Evolutionary conservation across 2,888 invertebrate species (phyloP), one percentile per base, ranked within the genome.

Genomic region (Phaedon cochleariae): DNA sequence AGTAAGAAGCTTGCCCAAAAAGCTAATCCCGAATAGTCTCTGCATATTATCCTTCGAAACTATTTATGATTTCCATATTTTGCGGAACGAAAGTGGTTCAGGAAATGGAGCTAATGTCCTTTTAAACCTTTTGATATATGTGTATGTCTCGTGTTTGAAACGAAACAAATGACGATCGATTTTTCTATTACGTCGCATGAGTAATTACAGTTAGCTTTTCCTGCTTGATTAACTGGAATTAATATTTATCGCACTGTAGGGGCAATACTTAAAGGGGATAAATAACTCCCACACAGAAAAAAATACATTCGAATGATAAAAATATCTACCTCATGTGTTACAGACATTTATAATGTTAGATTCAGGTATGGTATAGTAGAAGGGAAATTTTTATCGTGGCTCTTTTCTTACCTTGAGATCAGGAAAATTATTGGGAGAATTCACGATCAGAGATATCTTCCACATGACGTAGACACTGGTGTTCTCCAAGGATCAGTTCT

Each of bases 161-260:
- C 29, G 12, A 34, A 58, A 61, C 61, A 65, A 59, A 59, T 41
- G 18, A 59, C 21, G 45, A 67, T 63, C 58, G 67, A 63, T 60
- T 64, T 64, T 64, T 49, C 52, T 49, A 60, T 64, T 34, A 58
- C 63, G 45, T 64, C 59, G 62, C 64, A 69, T 69, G 69, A 66
- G 46, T 66, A 64, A 68, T 68, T 59, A 29, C 46, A 51, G 45
- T 55, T 48, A 61, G 54, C 48, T 22, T 9, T 53, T 34, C 49
- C 21, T 17, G 51, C 31, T 64, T 61, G 62, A 64, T 66, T 69
- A 66, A 62, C 64, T 55, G 55, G 41, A 62, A 62, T 64, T 66
- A 55, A 64, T 66, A 66, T 64, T 64, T 65, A 61, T 68, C 45
- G 64, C 34, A 18, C 52, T 6, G 20, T 26, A 2, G 52, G 18